Evolutionary conservation across 2,888 invertebrate genomes (phyloP), one percentile per base, ranked within the genome.

Genomic region (Mactromeris polynyma): DNA sequence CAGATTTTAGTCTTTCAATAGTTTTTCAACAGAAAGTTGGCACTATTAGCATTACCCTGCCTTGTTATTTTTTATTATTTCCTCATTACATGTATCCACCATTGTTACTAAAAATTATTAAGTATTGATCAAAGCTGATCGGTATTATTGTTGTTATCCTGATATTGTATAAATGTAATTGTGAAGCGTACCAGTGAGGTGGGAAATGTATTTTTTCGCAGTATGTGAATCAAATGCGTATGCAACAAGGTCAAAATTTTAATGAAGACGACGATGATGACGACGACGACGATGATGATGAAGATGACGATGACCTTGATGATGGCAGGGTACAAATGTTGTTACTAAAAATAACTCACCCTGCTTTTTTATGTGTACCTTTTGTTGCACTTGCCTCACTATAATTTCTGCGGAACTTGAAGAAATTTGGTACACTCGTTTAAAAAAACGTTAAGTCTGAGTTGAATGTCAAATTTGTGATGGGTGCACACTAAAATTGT

Each of bases 241-340:
- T 89, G 42, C 89, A 91, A 31, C 93, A 89, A 58, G 86, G 81
- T 31, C 87, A 90, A 84, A 94, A 93, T 88, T 92, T 92, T 79
- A 90, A 93, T 77, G 78, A 83, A 42, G 82, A 81, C 31, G 78
- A 89, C 77, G 86, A 83, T 21, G 85, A 87, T 31, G 89, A 86
- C 40, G 89, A 84, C 54, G 87, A 89, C 46, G 86, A 87, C 64
- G 90, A 93, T 38, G 94, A 94, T 19, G 94, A 94, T 87, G 94
- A 95, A 78, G 94, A 94, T 38, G 94, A 94, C 54, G 94, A 93
- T 36, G 91, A 90, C 79, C 94, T 82, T 11, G 81, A 83, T 64
- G 46, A 73, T 40, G 81, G 87, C 88, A 88, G 88, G 90, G 87
- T 90, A 88, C 87, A 87, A 85, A 85, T 69, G 81, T 81, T 85